Evolutionary conservation across 2,797 vertebrate species (phyloP).

Genomic region (Hylomyscus alleni): DNA sequence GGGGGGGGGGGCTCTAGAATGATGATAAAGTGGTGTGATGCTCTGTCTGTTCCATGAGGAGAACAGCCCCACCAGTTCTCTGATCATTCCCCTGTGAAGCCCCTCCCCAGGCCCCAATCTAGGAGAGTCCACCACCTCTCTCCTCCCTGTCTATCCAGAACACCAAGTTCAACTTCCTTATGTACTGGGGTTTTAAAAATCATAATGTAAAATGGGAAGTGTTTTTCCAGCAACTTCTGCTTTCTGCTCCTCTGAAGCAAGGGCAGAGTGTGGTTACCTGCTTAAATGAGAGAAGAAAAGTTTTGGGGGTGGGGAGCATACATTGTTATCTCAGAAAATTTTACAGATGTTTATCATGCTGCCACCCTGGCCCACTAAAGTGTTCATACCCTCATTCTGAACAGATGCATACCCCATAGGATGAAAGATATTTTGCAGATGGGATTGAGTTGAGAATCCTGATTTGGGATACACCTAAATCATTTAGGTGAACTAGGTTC

Average conservation of each 20-base stretch:
- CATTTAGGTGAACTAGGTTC: not conserved
- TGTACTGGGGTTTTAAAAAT: constrained; percentile 36
- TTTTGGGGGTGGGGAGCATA: not conserved
- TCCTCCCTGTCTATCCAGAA: not conserved
- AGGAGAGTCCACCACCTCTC: accelerated
- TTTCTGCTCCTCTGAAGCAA: constrained; percentile 48
- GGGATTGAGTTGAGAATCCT: not conserved
- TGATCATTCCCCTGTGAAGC: not conserved
- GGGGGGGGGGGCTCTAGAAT: not conserved
- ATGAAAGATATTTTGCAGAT: not conserved
- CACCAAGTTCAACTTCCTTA: not conserved
- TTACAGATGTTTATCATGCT: not conserved
- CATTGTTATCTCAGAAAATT: constrained; percentile 26
- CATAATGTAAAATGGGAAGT: constrained; percentile 53
- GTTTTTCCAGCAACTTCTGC: constrained; percentile 47
- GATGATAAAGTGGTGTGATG: not conserved
- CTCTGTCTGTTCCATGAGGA: not conserved
- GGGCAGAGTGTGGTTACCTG: not conserved
- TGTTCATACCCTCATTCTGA: not conserved
- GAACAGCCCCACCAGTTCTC: not conserved
- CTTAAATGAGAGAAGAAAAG: not conserved
- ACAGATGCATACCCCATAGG: not conserved
- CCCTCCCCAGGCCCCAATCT: not conserved
- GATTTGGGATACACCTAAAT: not conserved
- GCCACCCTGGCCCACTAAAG: not conserved